A percentile compares a stretch with the other conserved stretches of the same genome.
Evolutionary conservation across 2,888 invertebrate species (phyloP).

Genomic region (Trichogramma evanescens): DNA sequence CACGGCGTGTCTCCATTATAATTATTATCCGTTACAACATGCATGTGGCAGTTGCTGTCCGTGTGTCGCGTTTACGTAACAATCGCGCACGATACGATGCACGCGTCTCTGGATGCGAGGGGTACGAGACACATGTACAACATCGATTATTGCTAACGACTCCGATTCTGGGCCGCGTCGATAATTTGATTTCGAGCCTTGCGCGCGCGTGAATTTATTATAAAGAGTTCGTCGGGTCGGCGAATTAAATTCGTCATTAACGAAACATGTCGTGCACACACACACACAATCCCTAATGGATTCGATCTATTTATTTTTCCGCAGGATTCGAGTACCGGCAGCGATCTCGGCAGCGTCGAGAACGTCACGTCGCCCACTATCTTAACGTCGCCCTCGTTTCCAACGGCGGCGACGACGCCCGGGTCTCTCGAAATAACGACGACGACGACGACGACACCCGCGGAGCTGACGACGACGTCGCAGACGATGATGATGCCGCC

Average conservation of each 20-base stretch:
- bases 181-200: too few species aligned
- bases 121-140: too few species aligned
- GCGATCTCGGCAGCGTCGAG: slow-evolving; percentile 41
- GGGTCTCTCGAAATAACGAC: slow-evolving; percentile 1
- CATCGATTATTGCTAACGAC: too few species aligned
- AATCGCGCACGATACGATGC: too few species aligned
- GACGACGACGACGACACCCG: background rate
- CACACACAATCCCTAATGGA: background rate
- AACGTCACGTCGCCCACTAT: slow-evolving; percentile 39
- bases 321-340: slow-evolving; percentile 38
- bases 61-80: too few species aligned
- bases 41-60: too few species aligned
- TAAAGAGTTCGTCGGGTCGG: too few species aligned
- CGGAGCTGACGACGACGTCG: slow-evolving; percentile 8
- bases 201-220: too few species aligned
- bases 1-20: background rate
- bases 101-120: too few species aligned
- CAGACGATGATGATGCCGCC: slow-evolving; percentile 28
- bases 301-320: background rate
- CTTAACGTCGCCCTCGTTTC: slow-evolving; percentile 36
- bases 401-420: slow-evolving; percentile 27
- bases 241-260: too few species aligned
- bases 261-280: too few species aligned
- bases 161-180: too few species aligned
- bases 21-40: background rate